These are phyloP conservation scores for Rynchops niger DNA, from an alignment of 2,113 vertebrate genomes.

Conservation along the genomic window DNA sequence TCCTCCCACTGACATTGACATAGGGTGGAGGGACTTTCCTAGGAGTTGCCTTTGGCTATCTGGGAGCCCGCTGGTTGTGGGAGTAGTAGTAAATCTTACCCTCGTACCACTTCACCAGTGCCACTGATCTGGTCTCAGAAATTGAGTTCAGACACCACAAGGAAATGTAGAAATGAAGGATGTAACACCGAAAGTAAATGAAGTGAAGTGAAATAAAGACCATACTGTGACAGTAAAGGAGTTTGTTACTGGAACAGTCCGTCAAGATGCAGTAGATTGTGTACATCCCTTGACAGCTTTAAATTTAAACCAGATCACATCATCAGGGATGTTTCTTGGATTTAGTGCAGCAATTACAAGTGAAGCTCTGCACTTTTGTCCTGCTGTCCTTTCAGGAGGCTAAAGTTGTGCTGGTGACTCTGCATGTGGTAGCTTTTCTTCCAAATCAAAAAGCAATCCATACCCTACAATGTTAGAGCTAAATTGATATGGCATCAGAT, in stretches of 20 bases:
- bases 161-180: neutral
- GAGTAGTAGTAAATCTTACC: neutral
- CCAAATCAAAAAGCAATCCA: neutral
- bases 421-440: neutral
- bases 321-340: neutral
- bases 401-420: neutral
- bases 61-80: neutral
- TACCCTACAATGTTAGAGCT: neutral
- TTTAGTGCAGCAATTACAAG: neutral
- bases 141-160: neutral
- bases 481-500: neutral
- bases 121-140: neutral
- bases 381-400: neutral
- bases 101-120: neutral
- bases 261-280: neutral
- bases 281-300: neutral
- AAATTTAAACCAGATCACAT: neutral
- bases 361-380: neutral
- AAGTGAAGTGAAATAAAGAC: neutral
- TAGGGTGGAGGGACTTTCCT: neutral
- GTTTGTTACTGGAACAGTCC: neutral
- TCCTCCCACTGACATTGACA: neutral
- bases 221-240: neutral
- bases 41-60: neutral
- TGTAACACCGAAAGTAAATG: neutral